Evolutionary conservation across 64 coral and sea anemone species (phyloP), one percentile per base, ranked within the genome.

Genomic region (Catalaphyllia jardinei): DNA sequence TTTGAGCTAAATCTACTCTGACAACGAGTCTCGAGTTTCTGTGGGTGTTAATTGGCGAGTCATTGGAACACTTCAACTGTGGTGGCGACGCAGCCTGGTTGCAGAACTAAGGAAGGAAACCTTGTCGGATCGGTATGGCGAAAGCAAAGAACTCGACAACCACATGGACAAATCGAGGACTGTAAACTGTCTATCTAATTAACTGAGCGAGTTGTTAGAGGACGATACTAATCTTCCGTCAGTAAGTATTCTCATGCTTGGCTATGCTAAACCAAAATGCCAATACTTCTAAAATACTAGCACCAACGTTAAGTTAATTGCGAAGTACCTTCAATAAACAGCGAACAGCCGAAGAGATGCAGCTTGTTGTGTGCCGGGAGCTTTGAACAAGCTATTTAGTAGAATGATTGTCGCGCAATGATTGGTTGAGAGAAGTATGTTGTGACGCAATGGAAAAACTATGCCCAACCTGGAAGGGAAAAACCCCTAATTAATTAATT

Each of bases 381-480:
- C 29, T 11, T 73, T 73, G 25, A 38, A 73, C n/a, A 28, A 38
- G 71, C 71, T 73, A 30, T 73, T 73, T 73, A 73, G 31, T 73
- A 31, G 14, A 14, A 29, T 57, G 42, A 73, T 73, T 73, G 10
- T 73, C 71, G 71, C 71, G 8, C 71, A 31, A 73, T 73, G 71
- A 73, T 73, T 73, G 71, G 71, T 73, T 73, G 71, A 73, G 28
- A 31, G 24, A 73, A 73, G 71, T 30, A 11, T 29, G 6, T 73
- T 73, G 33, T 73, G 71, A 73, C 71, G 25, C 71, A 73, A 30
- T 73, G 25, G 12, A 29, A 73, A 39, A 73, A 30, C 24, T 35
- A 73, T 73, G 28, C 71, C 71, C 31, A 73, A 73, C 5, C 71
- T 73, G 71, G 71, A 73, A 73, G 71, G 71, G 71, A 30, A 73